Percentiles rank a stretch among this genome's conserved stretches.
phyloP scores from a whole-genome alignment of 2,797 vertebrate genomes.

The Manis javanica region DNA sequence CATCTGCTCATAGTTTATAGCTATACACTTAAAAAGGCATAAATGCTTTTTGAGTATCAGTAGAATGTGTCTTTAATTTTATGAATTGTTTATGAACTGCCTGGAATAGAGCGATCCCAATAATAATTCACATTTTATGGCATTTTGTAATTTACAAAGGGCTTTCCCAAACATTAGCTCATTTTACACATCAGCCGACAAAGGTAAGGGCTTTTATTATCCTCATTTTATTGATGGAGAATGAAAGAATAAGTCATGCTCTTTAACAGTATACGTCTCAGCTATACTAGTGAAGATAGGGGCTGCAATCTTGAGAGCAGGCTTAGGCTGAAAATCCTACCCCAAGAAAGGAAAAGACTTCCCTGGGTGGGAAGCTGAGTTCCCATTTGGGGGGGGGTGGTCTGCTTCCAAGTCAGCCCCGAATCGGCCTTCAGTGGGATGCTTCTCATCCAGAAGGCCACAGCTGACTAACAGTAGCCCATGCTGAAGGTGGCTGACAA shows the following conservation, averaged over 20 bases:
- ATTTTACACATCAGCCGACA: constrained; percentile 13
- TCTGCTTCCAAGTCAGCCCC: background rate
- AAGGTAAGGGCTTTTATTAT: constrained; percentile 14
- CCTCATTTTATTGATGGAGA: background rate
- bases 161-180: constrained; percentile 35
- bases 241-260: background rate
- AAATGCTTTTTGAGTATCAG: constrained; percentile 14
- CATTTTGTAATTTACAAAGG: constrained; percentile 40
- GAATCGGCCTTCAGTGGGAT: background rate
- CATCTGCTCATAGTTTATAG: constrained; percentile 14
- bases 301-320: background rate
- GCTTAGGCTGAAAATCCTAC: background rate
- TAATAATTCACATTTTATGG: constrained; percentile 37
- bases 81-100: constrained; percentile 50
- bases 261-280: background rate
- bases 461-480: background rate
- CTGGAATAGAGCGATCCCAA: background rate
- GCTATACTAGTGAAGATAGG: background rate
- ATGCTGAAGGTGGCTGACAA: background rate
- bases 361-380: background rate
- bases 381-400: background rate
- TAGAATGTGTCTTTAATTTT: background rate
- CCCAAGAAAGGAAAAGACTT: background rate
- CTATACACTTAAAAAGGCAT: background rate
- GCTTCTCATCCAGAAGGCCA: background rate